Evolutionary conservation across 2,888 invertebrate genomes (phyloP).

Genomic region (Ryuthela nishihirai): DNA sequence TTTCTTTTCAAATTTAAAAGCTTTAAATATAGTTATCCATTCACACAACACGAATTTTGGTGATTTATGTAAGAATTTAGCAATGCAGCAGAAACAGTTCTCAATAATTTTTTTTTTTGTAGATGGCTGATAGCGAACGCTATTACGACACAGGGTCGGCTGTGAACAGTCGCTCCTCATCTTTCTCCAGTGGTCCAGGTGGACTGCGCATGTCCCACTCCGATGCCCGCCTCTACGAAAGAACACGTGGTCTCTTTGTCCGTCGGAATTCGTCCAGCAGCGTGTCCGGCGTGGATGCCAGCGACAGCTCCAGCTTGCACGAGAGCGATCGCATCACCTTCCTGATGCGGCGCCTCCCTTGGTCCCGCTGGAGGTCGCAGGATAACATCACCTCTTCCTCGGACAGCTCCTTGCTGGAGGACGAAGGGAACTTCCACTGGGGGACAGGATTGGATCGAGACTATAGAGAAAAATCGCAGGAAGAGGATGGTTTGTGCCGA

Average conservation of each 20-base stretch:
- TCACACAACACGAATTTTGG: no score
- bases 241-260: constrained; percentile 1
- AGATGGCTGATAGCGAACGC: constrained; percentile 35
- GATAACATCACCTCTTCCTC: constrained; percentile 34
- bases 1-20: no score
- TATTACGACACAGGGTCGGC: constrained; percentile 33
- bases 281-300: constrained; percentile 21
- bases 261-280: constrained; percentile 32
- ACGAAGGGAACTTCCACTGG: constrained; percentile 22
- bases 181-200: constrained; percentile 26
- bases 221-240: constrained; percentile 26
- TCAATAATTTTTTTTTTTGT: background rate
- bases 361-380: constrained; percentile 8
- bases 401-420: constrained; percentile 28
- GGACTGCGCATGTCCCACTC: constrained; percentile 26
- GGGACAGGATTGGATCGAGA: no score
- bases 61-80: no score
- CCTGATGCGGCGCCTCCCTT: constrained; percentile 5
- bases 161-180: constrained; percentile 30
- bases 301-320: constrained; percentile 35
- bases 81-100: no score
- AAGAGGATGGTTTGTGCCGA: constrained; percentile 4
- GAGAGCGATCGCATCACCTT: constrained; percentile 20
- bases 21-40: no score
- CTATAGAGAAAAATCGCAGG: no score